Percentiles rank a stretch among this genome's conserved stretches.
phyloP scores from a whole-genome alignment of 2,888 invertebrate species.

The Sericinus montela region DNA sequence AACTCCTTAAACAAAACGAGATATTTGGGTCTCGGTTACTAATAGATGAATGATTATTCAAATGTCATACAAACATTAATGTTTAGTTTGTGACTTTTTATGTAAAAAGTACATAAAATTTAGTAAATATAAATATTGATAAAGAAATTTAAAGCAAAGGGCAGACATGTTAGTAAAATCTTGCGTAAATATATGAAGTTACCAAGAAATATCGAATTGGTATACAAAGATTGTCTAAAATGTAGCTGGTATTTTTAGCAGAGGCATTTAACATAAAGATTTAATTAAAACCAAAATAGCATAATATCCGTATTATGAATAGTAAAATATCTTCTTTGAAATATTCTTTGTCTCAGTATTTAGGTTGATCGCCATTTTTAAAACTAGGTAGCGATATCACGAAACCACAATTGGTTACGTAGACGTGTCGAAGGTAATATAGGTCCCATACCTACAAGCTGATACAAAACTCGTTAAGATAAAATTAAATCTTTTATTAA shows the following conservation, averaged over 20 bases:
- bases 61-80: slow-evolving; percentile 9
- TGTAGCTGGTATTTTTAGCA: no score
- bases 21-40: slow-evolving; percentile 19
- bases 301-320: no score
- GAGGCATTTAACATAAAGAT: no score
- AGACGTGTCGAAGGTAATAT: slow-evolving; percentile 34
- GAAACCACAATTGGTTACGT: slow-evolving; percentile 46
- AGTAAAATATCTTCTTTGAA: not conserved
- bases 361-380: slow-evolving; percentile 13
- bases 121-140: no score
- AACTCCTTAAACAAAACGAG: slow-evolving; percentile 37
- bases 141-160: no score
- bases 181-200: no score
- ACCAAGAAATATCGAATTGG: no score
- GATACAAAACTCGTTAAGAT: slow-evolving; percentile 61
- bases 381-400: slow-evolving; percentile 17
- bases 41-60: slow-evolving; percentile 14
- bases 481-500: slow-evolving; percentile 25
- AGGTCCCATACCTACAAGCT: slow-evolving; percentile 39
- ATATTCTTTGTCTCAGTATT: slow-evolving; percentile 1
- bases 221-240: no score
- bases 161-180: no score
- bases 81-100: no score
- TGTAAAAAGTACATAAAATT: no score
- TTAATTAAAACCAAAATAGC: no score